These are phyloP conservation scores for Drepana falcataria DNA, from an alignment of 2,888 invertebrate genomes.

Conservation along the genomic window DNA sequence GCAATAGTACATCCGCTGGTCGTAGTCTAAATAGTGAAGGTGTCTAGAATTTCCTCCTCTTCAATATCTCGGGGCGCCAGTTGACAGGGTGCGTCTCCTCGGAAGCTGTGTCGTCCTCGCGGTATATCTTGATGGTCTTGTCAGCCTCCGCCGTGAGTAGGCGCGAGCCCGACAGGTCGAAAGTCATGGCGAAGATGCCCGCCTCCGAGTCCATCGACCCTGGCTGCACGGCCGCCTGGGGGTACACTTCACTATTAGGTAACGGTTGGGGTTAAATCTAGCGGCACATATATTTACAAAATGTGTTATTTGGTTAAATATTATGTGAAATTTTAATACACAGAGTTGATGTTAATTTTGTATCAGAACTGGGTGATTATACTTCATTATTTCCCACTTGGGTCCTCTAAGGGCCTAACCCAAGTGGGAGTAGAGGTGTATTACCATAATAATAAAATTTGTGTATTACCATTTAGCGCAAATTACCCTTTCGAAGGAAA, in stretches of 20 bases:
- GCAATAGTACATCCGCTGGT: too few relatives aligned
- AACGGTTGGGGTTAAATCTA: too few relatives aligned
- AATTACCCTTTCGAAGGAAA: too few relatives aligned
- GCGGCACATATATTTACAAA: background rate
- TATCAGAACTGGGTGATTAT: too few relatives aligned
- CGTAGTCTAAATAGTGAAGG: background rate
- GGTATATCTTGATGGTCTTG: constrained; percentile 99
- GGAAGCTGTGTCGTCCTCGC: constrained; percentile 96
- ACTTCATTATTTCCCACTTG: too few relatives aligned
- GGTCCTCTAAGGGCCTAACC: too few relatives aligned
- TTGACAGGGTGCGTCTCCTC: constrained; percentile 98
- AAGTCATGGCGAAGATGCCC: constrained; percentile 97
- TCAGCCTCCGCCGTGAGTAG: constrained; percentile 98
- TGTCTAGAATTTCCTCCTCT: constrained; percentile 90
- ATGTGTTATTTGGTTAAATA: too few relatives aligned
- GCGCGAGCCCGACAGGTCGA: constrained; percentile 95
- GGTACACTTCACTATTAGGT: constrained; percentile 3
- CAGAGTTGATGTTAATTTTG: too few relatives aligned
- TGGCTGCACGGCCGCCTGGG: constrained; percentile 95
- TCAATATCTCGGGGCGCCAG: constrained; percentile 98
- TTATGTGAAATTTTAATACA: too few relatives aligned
- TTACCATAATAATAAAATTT: too few relatives aligned
- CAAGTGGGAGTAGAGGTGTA: too few relatives aligned
- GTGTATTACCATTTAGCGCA: too few relatives aligned
- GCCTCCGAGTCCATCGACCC: constrained; percentile 99